phyloP scores from a whole-genome alignment of 2,797 vertebrate genomes.

The Rousettus madagascariensis region DNA sequence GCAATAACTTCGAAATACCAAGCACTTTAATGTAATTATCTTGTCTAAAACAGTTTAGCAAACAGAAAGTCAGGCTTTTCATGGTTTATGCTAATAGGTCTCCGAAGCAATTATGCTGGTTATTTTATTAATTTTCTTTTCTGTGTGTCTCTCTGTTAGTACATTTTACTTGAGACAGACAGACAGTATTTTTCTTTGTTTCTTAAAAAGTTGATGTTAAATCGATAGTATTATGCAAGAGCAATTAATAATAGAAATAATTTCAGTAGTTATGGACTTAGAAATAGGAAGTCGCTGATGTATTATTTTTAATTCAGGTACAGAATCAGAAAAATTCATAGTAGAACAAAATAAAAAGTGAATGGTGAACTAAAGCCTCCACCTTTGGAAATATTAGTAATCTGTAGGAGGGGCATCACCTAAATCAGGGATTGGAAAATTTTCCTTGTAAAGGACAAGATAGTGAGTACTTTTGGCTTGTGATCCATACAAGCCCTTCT shows the following conservation, averaged over 20 bases:
- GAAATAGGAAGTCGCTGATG: neutral
- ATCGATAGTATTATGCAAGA: conserved; percentile 23
- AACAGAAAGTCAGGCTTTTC: conserved; percentile 67
- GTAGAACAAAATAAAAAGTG: neutral
- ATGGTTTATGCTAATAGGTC: conserved; percentile 55
- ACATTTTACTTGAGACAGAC: neutral
- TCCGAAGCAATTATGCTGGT: conserved; percentile 41
- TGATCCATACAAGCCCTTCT: neutral
- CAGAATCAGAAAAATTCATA: neutral
- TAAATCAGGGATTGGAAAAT: neutral
- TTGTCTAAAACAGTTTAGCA: conserved; percentile 73
- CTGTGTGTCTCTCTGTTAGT: neutral
- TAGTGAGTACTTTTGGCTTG: neutral
- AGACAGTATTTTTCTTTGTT: conserved; percentile 29
- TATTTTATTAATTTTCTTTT: conserved; percentile 59
- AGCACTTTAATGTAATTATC: conserved; percentile 69
- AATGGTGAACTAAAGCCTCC: neutral
- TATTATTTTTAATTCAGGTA: conserved; percentile 34
- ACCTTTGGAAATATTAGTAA: neutral
- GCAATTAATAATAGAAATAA: conserved; percentile 1
- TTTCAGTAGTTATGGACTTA: neutral
- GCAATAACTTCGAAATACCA: conserved; percentile 67
- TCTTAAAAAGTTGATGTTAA: conserved; percentile 41
- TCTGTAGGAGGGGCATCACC: neutral
- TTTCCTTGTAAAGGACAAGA: neutral